phyloP scores from a whole-genome alignment of 2,888 invertebrate genomes.

The Xylota segnis region DNA sequence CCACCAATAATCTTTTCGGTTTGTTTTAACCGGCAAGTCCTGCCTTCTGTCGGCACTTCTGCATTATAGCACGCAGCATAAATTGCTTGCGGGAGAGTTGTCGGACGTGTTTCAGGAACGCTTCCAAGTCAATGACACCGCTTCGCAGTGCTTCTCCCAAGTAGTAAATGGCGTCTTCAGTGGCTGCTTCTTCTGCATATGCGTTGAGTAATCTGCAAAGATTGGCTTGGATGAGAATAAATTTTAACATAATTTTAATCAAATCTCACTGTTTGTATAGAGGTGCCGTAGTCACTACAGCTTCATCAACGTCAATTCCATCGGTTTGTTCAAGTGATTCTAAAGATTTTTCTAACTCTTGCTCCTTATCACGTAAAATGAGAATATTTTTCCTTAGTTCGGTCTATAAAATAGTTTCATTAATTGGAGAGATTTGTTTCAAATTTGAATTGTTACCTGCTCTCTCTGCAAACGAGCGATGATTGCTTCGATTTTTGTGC shows the following conservation, averaged over 20 bases:
- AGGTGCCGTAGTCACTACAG: constrained; percentile 97
- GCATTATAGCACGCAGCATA: constrained; percentile 97
- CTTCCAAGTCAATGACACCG: constrained; percentile 97
- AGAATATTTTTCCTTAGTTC: constrained; percentile 94
- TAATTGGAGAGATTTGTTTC: too few species aligned
- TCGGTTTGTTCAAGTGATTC: constrained; percentile 91
- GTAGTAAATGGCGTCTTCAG: constrained; percentile 99
- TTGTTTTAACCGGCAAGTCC: constrained; percentile 89
- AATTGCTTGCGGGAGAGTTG: constrained; percentile 98
- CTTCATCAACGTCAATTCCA: constrained; percentile 96
- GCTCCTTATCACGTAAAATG: constrained; percentile 93
- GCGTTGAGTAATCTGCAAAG: constrained; percentile 92
- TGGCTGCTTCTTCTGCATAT: constrained; percentile 98
- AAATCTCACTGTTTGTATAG: constrained; percentile 94
- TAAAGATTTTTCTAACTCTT: constrained; percentile 93
- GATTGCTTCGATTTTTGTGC: constrained; percentile 92
- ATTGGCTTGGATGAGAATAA: constrained; percentile 1
- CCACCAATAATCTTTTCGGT: background rate
- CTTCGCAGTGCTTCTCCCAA: constrained; percentile 97
- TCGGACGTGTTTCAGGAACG: constrained; percentile 98
- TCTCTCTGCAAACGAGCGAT: constrained; percentile 91
- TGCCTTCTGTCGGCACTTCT: constrained; percentile 98
- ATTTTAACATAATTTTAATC: background rate
- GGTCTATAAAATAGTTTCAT: constrained; percentile 83
- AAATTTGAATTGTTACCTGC: constrained; percentile 83